Percentiles rank a stretch among this genome's conserved stretches.
phyloP scores from a whole-genome alignment of 2,113 vertebrate genomes.

The Vulpes ferrilata region DNA sequence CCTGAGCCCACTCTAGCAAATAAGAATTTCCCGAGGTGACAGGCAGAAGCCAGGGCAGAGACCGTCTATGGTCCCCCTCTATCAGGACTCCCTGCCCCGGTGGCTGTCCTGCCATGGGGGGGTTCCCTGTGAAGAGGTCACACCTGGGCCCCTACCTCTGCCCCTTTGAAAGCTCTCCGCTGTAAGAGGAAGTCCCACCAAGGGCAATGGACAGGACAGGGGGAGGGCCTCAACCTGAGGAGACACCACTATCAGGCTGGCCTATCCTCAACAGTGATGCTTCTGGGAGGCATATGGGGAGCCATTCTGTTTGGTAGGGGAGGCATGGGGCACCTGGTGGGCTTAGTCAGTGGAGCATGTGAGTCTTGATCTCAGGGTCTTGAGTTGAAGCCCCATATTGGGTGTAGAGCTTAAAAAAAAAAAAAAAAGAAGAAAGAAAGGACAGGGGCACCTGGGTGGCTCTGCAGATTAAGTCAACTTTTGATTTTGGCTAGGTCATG shows the following conservation, averaged over 20 bases:
- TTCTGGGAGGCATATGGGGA: neutral
- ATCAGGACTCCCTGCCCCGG: neutral
- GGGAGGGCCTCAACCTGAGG: neutral
- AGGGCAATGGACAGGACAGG: neutral
- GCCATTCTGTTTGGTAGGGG: neutral
- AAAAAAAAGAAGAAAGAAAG: neutral
- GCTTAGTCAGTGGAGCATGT: neutral
- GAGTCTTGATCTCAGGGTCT: neutral
- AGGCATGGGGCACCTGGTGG: too few relatives aligned
- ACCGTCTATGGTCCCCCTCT: neutral
- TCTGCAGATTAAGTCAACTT: neutral
- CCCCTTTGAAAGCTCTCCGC: neutral
- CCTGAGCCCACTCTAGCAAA: neutral
- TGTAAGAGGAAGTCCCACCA: neutral
- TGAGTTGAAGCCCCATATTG: neutral
- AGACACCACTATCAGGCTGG: neutral
- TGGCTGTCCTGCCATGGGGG: neutral
- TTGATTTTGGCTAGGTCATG: neutral
- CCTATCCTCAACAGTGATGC: neutral
- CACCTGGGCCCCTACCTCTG: neutral
- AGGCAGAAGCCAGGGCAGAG: neutral
- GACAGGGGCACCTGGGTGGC: neutral
- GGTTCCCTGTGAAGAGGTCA: neutral
- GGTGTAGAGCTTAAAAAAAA: neutral
- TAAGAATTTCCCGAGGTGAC: neutral